Conservation (phyloP, 23 tunicate species). For the Trididemnum clinides region DNA sequence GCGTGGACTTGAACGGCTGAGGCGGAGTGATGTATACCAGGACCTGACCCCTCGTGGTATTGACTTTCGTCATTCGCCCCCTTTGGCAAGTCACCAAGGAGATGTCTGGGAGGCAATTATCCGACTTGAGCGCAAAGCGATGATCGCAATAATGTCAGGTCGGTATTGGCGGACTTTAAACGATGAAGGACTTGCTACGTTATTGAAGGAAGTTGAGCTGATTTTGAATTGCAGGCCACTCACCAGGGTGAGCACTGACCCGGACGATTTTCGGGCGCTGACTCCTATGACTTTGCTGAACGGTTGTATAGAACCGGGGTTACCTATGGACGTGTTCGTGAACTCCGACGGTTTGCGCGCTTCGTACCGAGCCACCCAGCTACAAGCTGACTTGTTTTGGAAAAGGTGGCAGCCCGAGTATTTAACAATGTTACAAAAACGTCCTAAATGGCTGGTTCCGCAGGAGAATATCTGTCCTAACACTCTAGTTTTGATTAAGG, state of each 20-base stretch:
- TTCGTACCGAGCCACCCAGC: background rate
- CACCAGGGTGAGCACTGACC: slow-evolving; percentile 10
- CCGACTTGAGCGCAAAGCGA: background rate
- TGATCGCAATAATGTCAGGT: background rate
- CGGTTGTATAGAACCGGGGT: slow-evolving; percentile 3
- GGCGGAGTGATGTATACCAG: background rate
- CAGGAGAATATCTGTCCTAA: background rate
- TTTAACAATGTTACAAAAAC: slow-evolving; percentile 6
- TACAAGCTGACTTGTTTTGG: slow-evolving; percentile 13
- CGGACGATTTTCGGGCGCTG: slow-evolving; percentile 5
- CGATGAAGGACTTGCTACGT: slow-evolving; percentile 10
- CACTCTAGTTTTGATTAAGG: slow-evolving; percentile 12
- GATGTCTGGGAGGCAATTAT: slow-evolving; percentile 20
- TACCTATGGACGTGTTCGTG: slow-evolving; percentile 34
- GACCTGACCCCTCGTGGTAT: slow-evolving; percentile 1
- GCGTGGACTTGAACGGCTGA: background rate
- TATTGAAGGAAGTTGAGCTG: slow-evolving; percentile 3
- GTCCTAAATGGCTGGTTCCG: slow-evolving; percentile 39
- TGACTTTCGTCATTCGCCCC: background rate
- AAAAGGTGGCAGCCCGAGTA: slow-evolving; percentile 13
- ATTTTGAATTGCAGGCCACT: slow-evolving; percentile 37
- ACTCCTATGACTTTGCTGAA: slow-evolving; percentile 30
- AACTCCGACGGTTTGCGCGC: slow-evolving; percentile 14
- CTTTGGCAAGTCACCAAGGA: slow-evolving; percentile 25
- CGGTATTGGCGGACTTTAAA: background rate